phyloP scores from a whole-genome alignment of 2,888 invertebrate genomes.

The Dioctria linearis region DNA sequence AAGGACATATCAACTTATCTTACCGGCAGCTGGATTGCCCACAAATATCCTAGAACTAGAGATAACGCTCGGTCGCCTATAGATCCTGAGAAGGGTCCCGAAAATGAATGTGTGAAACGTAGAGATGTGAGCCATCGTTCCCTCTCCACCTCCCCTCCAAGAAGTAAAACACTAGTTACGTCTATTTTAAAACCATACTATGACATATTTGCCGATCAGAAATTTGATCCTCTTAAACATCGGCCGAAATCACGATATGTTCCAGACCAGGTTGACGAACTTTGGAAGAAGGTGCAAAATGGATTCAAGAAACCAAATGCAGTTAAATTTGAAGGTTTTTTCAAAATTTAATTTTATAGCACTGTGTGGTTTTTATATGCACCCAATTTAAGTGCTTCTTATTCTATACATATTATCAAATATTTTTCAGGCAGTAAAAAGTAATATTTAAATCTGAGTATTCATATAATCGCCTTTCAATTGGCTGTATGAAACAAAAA shows the following conservation, averaged over 20 bases:
- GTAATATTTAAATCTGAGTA: too few species aligned
- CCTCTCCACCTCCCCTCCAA: constrained; percentile 71
- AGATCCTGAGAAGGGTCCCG: constrained; percentile 69
- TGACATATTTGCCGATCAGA: constrained; percentile 77
- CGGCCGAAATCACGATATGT: constrained; percentile 84
- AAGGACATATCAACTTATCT: constrained; percentile 85
- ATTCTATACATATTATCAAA: too few species aligned
- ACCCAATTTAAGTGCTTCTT: constrained; percentile 26
- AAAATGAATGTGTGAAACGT: constrained; percentile 60
- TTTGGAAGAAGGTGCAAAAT: constrained; percentile 64
- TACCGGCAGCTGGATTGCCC: constrained; percentile 86
- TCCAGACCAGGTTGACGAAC: constrained; percentile 71
- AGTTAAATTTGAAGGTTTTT: constrained; percentile 69
- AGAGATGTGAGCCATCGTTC: constrained; percentile 55
- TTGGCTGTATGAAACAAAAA: too few species aligned
- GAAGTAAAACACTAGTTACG: constrained; percentile 70
- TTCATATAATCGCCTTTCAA: too few species aligned
- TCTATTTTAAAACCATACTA: constrained; percentile 70
- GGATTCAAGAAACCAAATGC: constrained; percentile 63
- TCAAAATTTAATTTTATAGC: constrained; percentile 42
- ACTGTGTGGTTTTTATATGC: constrained; percentile 60
- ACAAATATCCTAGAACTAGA: constrained; percentile 80
- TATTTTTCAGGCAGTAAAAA: too few species aligned
- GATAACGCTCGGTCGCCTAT: constrained; percentile 80
- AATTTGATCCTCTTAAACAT: constrained; percentile 83